Conservation (phyloP, 2,888 invertebrate species). For the Tortrix viridana region DNA sequence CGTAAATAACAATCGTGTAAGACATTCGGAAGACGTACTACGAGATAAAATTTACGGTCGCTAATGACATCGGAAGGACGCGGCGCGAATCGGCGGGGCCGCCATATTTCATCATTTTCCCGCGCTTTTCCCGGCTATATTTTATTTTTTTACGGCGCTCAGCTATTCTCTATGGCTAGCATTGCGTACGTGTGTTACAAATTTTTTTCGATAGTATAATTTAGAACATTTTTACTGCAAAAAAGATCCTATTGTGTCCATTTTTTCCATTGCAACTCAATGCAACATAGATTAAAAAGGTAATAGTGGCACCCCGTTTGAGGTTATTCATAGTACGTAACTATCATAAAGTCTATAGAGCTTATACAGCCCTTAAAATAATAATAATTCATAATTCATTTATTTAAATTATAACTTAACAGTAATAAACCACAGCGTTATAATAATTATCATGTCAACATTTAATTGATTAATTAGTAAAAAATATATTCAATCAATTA, state of each 20-base stretch:
- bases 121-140: conserved; percentile 68
- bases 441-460: too few species aligned
- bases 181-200: conserved; percentile 27
- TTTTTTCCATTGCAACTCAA: too few species aligned
- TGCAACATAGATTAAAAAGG: too few species aligned
- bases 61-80: conserved; percentile 69
- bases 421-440: too few species aligned
- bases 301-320: too few species aligned
- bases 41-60: conserved; percentile 63
- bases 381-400: too few species aligned
- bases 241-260: background rate
- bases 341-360: too few species aligned
- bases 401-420: too few species aligned
- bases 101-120: conserved; percentile 76
- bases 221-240: conserved; percentile 18
- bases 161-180: conserved; percentile 23
- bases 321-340: too few species aligned
- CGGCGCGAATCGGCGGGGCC: conserved; percentile 57
- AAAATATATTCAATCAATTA: too few species aligned
- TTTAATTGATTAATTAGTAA: too few species aligned
- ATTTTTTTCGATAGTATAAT: conserved; percentile 36
- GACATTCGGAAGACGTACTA: conserved; percentile 39
- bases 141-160: conserved; percentile 54
- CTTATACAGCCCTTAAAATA: too few species aligned
- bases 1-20: conserved; percentile 42